Evolutionary conservation across 2,888 invertebrate genomes (phyloP), one percentile per base, ranked within the genome.

Genomic region (Dioctria linearis): DNA sequence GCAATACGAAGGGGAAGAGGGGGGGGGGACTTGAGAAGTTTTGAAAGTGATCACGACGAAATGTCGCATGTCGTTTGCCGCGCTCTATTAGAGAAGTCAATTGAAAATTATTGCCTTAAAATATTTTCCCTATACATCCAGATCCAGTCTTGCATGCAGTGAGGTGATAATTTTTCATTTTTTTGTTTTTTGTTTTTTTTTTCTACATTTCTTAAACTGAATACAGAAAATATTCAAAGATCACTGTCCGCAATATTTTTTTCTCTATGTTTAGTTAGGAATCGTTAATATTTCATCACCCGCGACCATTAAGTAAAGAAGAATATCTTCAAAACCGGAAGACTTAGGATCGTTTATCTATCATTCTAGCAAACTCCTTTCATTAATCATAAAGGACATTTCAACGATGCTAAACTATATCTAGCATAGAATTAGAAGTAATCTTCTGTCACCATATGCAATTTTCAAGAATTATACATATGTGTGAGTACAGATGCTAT

Each of bases 401-500:
- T 42, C 40, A 42, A 13, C 42, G 42, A 46, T 54, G 71, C 54
- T 9, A 46, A 46, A 9, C 51, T 11, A 49, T 54, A 25, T 25
- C 25, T 25, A 25, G 25, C 25, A 25, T 13, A 57, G 40, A 39
- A 73, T 73, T 57, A 73, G 59, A 73, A 57, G 57, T 11, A 57
- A 73, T 73, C 57, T 73, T 39, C 73, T 73, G 73, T 73, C 73
- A 73, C 57, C 57, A 73, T 73, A 57, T 57, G 73, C 73, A 73
- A 59, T 73, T 73, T 57, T 73, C 73, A 73, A 57, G 73, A 73
- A 59, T 73, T 73, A 73, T 42, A 40, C 25, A 73, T 73, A 57
- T 73, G 42, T 25, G 2, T 25, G 25, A 25, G 1, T 40, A 59
- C 59, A 3, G 3, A n/a, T 39, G 43, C 4, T 25, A 25, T 25